Evolutionary conservation across 1,140 invertebrate genomes (phyloP).

Genomic region (Maconellicoccus hirsutus): DNA sequence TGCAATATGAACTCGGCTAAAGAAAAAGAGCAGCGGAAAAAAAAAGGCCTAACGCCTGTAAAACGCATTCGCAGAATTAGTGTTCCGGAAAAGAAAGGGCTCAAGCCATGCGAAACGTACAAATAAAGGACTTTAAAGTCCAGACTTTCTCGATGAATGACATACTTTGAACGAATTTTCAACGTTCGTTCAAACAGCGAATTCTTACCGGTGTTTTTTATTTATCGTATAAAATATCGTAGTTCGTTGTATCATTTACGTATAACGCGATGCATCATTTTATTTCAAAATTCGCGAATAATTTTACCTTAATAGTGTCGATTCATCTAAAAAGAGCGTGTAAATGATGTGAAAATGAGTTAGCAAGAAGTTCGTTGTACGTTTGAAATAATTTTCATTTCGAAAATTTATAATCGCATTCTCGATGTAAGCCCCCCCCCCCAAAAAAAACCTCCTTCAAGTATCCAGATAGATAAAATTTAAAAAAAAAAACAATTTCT

Average conservation of each 20-base stretch:
- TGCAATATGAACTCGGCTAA: not conserved
- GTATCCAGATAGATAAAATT: too few relatives aligned
- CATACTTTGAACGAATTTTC: not conserved
- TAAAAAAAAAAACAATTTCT: too few relatives aligned
- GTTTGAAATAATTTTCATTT: too few relatives aligned
- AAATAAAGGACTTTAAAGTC: conserved; percentile 7
- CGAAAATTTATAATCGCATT: too few relatives aligned
- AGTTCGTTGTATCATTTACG: not conserved
- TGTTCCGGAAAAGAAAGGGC: conserved; percentile 7
- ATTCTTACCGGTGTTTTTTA: not conserved
- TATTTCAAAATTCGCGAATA: too few relatives aligned
- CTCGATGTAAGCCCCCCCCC: too few relatives aligned
- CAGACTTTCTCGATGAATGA: not conserved
- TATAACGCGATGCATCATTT: not conserved
- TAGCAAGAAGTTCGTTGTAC: too few relatives aligned
- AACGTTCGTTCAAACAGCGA: not conserved
- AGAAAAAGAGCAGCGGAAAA: not conserved
- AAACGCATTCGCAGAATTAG: conserved; percentile 1
- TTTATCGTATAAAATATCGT: not conserved
- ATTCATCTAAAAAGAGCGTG: too few relatives aligned
- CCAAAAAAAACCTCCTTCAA: too few relatives aligned
- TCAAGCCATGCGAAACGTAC: not conserved
- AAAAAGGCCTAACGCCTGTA: not conserved
- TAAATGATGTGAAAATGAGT: too few relatives aligned
- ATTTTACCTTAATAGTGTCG: too few relatives aligned